Base-by-base conservation (phyloP, 2,113 vertebrate genomes). In the Buteo buteo region DNA sequence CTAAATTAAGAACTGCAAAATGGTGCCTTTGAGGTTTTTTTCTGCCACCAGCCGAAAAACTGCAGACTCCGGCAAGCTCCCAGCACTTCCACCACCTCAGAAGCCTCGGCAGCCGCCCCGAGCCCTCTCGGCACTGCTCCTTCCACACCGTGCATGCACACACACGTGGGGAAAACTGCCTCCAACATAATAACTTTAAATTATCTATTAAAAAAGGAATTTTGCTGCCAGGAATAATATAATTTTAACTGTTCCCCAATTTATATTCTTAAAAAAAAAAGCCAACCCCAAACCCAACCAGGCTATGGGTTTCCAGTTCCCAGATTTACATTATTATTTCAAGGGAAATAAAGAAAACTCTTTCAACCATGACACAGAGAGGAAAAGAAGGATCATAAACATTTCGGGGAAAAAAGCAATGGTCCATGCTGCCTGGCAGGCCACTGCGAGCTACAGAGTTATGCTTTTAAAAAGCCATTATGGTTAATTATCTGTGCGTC, bases 291-390 rank as follows among this genome's bases (percentile, higher is more conserved):
- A 21, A 31, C 16, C 16, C 8, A 58, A 62, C 20, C 11, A 78
- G 52, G 66, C 55, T 44, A 14, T 7, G 54, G 22, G n/a, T 38
- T 91, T 72, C n/a, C 84, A 88, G 7, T 82, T 89, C 81, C 78
- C 70, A 72, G 64, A 72, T 96, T 95, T 66, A 87, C 29, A 55
- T 82, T 69, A 50, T 9, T 76, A 83, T 94, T 97, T 94, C 76
- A 90, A 97, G 90, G 79, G 67, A 90, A 93, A 80, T 82, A 89
- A 94, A 86, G 65, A 66, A 92, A 96, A 62, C 10, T 6, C 34
- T 91, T 84, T 82, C 59, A 86, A 10, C 85, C 16, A 22, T 73
- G 85, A 76, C 2, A 4, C 29, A 42, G 79, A 58, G 38, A 77
- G 55, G 85, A 80, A 93, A 85, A 94, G 79, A 49, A 59, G 72